A percentile compares a stretch with the other conserved stretches of the same genome.
Evolutionary conservation across 2,113 vertebrate species (phyloP).

Genomic region (Actenoides lindsayi): DNA sequence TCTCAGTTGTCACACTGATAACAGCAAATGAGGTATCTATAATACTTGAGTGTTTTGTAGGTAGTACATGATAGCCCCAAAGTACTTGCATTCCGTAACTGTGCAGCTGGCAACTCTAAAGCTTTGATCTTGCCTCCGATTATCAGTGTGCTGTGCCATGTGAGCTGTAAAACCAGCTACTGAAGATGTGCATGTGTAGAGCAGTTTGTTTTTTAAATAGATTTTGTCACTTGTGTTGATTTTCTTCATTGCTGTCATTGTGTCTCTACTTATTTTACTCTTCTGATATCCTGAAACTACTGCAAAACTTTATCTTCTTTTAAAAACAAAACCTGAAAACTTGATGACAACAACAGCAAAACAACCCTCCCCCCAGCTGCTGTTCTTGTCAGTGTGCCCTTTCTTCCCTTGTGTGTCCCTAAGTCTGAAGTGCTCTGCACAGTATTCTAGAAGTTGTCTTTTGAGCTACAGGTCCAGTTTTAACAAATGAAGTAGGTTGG

Average conservation of each 20-base stretch:
- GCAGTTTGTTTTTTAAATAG: background rate
- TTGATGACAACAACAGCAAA: background rate
- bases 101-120: background rate
- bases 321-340: background rate
- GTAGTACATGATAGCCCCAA: background rate
- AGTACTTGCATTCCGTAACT: background rate
- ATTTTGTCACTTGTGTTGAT: background rate
- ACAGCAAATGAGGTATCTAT: background rate
- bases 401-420: background rate
- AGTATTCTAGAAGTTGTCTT: background rate
- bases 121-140: background rate
- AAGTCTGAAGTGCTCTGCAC: background rate
- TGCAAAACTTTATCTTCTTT: background rate
- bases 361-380: rapidly evolving
- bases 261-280: background rate
- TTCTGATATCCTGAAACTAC: background rate
- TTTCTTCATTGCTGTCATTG: background rate
- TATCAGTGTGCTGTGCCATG: background rate
- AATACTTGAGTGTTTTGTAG: background rate
- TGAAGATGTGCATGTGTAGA: background rate
- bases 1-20: background rate
- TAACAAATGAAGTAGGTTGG: background rate
- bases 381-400: background rate
- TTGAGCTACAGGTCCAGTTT: background rate
- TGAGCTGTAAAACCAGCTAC: background rate